Conservation (phyloP, 2,797 vertebrate species). For the Microchirus variegatus region DNA sequence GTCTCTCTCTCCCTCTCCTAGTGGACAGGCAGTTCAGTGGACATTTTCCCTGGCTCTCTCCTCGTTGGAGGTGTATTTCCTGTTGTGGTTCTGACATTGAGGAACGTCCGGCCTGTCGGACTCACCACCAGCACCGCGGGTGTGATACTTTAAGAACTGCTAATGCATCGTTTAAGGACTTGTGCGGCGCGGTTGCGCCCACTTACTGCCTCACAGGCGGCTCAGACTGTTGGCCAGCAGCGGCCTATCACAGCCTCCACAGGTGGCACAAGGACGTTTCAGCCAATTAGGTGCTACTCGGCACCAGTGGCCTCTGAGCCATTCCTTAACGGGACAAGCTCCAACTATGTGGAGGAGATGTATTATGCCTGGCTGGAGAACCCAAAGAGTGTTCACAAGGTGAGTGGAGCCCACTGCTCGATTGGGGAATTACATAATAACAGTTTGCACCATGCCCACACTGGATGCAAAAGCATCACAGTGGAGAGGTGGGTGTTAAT, state of each 20-base stretch:
- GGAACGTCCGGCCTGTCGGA: slow-evolving; percentile 37
- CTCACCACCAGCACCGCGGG: slow-evolving; percentile 43
- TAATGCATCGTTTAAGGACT: slow-evolving; percentile 99
- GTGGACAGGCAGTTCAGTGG: slow-evolving; percentile 35
- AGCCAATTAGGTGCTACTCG: slow-evolving; percentile 89
- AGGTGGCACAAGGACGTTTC: slow-evolving; percentile 87
- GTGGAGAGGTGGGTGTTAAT: no score
- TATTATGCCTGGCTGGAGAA: slow-evolving; percentile 98
- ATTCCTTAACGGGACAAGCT: slow-evolving; percentile 96
- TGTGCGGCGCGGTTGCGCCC: slow-evolving; percentile 94
- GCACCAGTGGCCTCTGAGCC: slow-evolving; percentile 94
- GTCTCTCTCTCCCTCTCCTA: slow-evolving; percentile 17
- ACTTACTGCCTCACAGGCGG: slow-evolving; percentile 91
- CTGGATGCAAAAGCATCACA: background rate
- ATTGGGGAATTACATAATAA: background rate
- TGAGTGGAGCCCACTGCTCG: slow-evolving; percentile 66
- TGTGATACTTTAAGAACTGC: slow-evolving; percentile 65
- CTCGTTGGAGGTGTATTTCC: slow-evolving; percentile 23
- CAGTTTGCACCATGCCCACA: no score
- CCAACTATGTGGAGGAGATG: slow-evolving; percentile 99
- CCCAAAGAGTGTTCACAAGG: slow-evolving; percentile 98
- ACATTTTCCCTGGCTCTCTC: slow-evolving; percentile 12
- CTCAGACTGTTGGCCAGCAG: slow-evolving; percentile 87
- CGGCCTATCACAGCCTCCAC: slow-evolving; percentile 75
- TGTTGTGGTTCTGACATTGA: slow-evolving; percentile 15